Percentiles rank a stretch among this genome's conserved stretches.
Evolutionary conservation across 2,113 vertebrate species (phyloP).

Genomic region (Pachyramphus minor): DNA sequence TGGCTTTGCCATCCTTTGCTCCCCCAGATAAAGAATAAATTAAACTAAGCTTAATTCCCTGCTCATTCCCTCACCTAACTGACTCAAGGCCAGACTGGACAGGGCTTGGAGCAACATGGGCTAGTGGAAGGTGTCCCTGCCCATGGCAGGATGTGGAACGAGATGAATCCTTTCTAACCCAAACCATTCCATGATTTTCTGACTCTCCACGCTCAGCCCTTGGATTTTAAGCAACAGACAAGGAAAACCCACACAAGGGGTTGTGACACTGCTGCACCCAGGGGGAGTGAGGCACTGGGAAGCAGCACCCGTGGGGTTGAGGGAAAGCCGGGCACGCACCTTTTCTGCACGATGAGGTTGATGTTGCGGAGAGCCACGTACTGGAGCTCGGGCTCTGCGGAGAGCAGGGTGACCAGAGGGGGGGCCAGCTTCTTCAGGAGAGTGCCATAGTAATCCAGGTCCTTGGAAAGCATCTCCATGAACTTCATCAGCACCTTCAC

Average conservation of each 20-base stretch:
- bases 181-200: background rate
- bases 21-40: background rate
- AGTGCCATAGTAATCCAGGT: constrained; percentile 94
- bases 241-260: accelerated
- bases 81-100: background rate
- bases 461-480: constrained; percentile 98
- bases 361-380: constrained; percentile 98
- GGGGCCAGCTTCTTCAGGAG: constrained; percentile 97
- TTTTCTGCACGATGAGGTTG: constrained; percentile 98
- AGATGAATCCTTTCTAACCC: background rate
- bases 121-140: background rate
- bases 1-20: background rate
- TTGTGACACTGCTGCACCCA: too few relatives aligned
- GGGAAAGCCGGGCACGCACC: constrained; percentile 67
- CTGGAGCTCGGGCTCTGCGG: constrained; percentile 93
- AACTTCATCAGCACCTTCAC: constrained; percentile 99
- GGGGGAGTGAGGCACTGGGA: background rate
- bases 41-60: background rate
- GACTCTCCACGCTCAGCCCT: accelerated
- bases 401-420: constrained; percentile 91
- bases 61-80: background rate
- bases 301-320: background rate
- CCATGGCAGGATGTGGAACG: too few relatives aligned
- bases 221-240: background rate
- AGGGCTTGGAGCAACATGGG: background rate